Percentiles rank a stretch among this genome's conserved stretches.
phyloP scores from a whole-genome alignment of 2,113 vertebrate species.

The Carettochelys insculpta region DNA sequence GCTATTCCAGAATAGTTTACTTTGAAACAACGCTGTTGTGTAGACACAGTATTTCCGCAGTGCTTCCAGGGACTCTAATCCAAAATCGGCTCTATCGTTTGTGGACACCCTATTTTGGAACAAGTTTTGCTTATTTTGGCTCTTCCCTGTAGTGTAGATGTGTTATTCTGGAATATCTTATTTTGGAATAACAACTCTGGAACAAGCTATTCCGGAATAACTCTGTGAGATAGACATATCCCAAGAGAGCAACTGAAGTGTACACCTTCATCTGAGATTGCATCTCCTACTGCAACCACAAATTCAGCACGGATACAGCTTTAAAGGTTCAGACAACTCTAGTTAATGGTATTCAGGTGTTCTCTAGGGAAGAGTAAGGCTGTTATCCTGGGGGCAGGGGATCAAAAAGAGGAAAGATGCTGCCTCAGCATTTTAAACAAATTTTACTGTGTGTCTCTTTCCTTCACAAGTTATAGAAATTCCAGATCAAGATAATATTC shows the following conservation, averaged over 20 bases:
- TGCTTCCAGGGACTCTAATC: too few species aligned
- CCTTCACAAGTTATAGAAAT: neutral
- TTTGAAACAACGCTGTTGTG: too few species aligned
- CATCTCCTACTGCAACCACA: neutral
- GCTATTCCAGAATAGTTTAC: too few species aligned
- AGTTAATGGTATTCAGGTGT: neutral
- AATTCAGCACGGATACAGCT: neutral
- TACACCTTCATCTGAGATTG: neutral
- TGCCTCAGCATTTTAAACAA: neutral
- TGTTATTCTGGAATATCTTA: too few species aligned
- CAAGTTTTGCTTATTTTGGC: too few species aligned
- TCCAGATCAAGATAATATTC: neutral
- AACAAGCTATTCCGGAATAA: too few species aligned
- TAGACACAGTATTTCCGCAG: too few species aligned
- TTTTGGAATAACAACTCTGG: too few species aligned
- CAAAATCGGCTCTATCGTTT: too few species aligned
- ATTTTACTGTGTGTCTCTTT: accelerated
- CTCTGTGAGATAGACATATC: too few species aligned
- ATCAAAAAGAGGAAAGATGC: neutral
- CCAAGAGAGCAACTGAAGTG: neutral
- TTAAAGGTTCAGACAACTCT: neutral
- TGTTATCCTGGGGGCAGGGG: neutral
- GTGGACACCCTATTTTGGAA: too few species aligned
- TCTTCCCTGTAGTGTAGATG: too few species aligned
- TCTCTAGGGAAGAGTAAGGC: neutral